Conservation (phyloP, 2,113 vertebrate genomes). For the Eleginops maclovinus region DNA sequence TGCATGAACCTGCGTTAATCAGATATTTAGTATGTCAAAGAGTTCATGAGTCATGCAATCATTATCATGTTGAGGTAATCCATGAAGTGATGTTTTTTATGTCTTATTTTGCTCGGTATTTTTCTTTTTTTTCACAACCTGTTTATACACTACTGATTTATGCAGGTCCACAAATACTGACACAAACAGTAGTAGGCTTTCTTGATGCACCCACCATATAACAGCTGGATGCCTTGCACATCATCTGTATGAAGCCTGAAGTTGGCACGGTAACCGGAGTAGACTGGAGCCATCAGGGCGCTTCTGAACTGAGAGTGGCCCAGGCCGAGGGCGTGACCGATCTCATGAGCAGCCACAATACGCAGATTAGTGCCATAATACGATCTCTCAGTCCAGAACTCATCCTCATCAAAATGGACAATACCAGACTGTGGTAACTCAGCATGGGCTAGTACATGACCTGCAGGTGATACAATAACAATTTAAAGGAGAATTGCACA, state of each 20-base stretch:
- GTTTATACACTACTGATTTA: neutral
- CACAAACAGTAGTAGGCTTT: neutral
- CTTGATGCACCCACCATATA: conserved; percentile 85
- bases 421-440: conserved; percentile 89
- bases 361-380: conserved; percentile 88
- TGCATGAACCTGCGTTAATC: no score
- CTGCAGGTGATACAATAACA: conserved; percentile 65
- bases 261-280: conserved; percentile 85
- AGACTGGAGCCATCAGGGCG: conserved; percentile 90
- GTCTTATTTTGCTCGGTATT: no score
- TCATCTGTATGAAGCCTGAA: conserved; percentile 90
- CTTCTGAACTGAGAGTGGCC: conserved; percentile 87
- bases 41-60: no score
- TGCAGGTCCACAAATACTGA: neutral
- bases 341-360: conserved; percentile 92
- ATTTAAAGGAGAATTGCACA: no score
- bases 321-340: conserved; percentile 91
- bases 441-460: conserved; percentile 89
- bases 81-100: no score
- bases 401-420: conserved; percentile 91
- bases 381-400: conserved; percentile 89
- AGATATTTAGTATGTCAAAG: no score
- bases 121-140: no score
- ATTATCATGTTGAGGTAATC: no score
- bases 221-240: conserved; percentile 87